A percentile compares a stretch with the other conserved stretches of the same genome.
Evolutionary conservation across 1,140 invertebrate species (phyloP).

Genomic region (Holcopasites calliopsidis): DNA sequence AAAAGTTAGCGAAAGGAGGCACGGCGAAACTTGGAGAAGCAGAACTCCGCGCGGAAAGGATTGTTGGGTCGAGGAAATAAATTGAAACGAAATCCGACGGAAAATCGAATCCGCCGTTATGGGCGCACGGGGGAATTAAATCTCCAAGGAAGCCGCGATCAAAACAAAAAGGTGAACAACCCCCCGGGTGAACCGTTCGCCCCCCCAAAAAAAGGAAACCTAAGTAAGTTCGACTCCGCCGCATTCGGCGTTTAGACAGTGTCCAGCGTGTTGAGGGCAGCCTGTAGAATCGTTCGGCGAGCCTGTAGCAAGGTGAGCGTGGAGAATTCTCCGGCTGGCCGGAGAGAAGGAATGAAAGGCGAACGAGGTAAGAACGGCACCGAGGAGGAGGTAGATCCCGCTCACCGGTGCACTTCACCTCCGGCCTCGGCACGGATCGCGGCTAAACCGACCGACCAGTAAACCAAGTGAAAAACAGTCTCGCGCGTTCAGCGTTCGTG

Average conservation of each 20-base stretch:
- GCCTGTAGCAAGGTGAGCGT: slow-evolving; percentile 60
- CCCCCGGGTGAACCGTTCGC: no score
- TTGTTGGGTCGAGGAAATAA: no score
- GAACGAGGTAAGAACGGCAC: not conserved
- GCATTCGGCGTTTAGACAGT: not conserved
- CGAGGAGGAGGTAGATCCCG: slow-evolving; percentile 60
- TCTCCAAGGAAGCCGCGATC: slow-evolving; percentile 7
- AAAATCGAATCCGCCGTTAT: not conserved
- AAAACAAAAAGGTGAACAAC: not conserved
- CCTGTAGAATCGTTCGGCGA: slow-evolving; percentile 31
- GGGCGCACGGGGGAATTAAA: not conserved
- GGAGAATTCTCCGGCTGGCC: slow-evolving; percentile 59
- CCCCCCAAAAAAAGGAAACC: no score
- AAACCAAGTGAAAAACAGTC: slow-evolving; percentile 1
- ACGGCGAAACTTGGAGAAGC: no score
- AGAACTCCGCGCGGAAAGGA: no score
- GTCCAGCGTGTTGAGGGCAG: not conserved
- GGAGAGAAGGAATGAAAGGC: slow-evolving; percentile 49
- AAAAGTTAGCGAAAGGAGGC: no score
- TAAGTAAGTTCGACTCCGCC: not conserved
- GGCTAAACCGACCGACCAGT: slow-evolving; percentile 32
- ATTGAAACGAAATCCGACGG: no score
- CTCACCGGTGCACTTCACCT: slow-evolving; percentile 69
- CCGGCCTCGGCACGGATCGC: slow-evolving; percentile 62
- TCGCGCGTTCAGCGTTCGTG: not conserved